Conservation (phyloP, 2,888 invertebrate species). For the Acronicta alni region DNA sequence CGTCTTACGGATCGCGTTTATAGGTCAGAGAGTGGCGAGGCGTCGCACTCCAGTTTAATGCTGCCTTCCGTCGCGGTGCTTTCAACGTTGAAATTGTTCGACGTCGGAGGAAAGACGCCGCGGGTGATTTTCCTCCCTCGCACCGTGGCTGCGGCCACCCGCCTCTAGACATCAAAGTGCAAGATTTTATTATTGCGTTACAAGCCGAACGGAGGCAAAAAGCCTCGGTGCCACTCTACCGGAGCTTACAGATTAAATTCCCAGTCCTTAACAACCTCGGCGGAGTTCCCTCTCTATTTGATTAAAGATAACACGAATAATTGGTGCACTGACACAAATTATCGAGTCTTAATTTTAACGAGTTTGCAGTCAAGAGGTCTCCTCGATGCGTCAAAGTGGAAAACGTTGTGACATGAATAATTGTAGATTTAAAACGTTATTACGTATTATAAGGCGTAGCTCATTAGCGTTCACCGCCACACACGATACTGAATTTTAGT, state of each 20-base stretch:
- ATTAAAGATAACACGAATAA: slow-evolving; percentile 65
- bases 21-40: slow-evolving; percentile 78
- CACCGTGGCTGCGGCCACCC: slow-evolving; percentile 52
- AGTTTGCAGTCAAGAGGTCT: slow-evolving; percentile 51
- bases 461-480: slow-evolving; percentile 66
- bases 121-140: slow-evolving; percentile 77
- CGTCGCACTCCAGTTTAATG: slow-evolving; percentile 71
- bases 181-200: slow-evolving; percentile 81
- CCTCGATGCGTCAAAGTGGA: slow-evolving; percentile 61
- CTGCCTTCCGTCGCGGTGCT: slow-evolving; percentile 73
- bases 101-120: slow-evolving; percentile 68
- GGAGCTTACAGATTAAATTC: slow-evolving; percentile 72
- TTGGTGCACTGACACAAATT: slow-evolving; percentile 61
- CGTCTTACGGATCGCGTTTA: slow-evolving; percentile 66
- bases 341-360: slow-evolving; percentile 51
- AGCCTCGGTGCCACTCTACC: slow-evolving; percentile 50
- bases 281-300: slow-evolving; percentile 60
- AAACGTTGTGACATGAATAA: slow-evolving; percentile 69
- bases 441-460: slow-evolving; percentile 69
- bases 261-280: slow-evolving; percentile 63
- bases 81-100: slow-evolving; percentile 67
- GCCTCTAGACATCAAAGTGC: slow-evolving; percentile 81
- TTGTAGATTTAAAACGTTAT: slow-evolving; percentile 71
- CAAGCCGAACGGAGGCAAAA: slow-evolving; percentile 67
- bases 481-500: slow-evolving; percentile 41